Evolutionary conservation across 2,888 invertebrate species (phyloP), one percentile per base, ranked within the genome.

Genomic region (Polymixis lichenea): DNA sequence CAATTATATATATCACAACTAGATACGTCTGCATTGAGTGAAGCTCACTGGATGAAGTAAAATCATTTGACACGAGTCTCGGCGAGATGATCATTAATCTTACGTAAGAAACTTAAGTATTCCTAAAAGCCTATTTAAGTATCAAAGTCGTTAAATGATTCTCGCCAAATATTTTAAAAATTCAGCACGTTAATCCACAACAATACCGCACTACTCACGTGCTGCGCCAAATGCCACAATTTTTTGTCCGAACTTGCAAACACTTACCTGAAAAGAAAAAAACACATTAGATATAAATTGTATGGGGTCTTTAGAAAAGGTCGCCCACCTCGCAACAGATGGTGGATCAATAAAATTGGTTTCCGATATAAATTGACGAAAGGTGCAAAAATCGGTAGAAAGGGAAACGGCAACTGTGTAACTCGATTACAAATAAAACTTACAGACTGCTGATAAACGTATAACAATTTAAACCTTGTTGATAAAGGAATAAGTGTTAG

Each of bases 201-300:
- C 80, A 84, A 86, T 81, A 76, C 72, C 68, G 80, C 86, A 83
- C 83, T 85, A 91, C 92, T 92, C 91, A 93, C 93, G 91, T 89
- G 89, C 87, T 85, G 75, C 82, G 72, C 88, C 86, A 87, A 87
- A 87, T 88, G 82, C 84, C 82, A 78, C 84, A 69, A 85, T 89
- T 90, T 91, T 91, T 90, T 90, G 89, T 81, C 68, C 62, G 72
- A 87, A 88, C 87, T 91, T 90, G 92, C 89, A 76, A 90, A 91
- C 85, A 91, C 94, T 93, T 94, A 94, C 94, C 94, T 94, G 94
- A 89, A 94, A 93, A 83, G 82, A 90, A 88, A 93, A 67, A 93
- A 91, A 85, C 88, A 90, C 82, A 94, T 94, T 93, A 94, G 92
- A 92, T 88, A 92, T 88, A 90, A 90, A 91, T 91, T 91, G 89